Evolutionary conservation across 2,797 vertebrate genomes (phyloP), one percentile per base, ranked within the genome.

Genomic region (Mergus octosetaceus): DNA sequence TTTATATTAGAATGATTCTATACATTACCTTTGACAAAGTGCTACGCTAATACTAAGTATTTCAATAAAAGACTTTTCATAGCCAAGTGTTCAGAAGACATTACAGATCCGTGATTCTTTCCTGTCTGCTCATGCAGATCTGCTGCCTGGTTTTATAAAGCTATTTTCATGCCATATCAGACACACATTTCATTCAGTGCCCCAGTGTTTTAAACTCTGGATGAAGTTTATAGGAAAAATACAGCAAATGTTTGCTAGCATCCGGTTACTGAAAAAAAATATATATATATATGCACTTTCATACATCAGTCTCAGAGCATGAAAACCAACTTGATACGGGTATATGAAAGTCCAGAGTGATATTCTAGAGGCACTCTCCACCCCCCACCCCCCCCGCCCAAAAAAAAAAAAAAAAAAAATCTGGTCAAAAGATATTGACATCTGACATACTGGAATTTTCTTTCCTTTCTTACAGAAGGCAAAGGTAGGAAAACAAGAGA

Each of bases 211-310:
- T 61, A 84, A 75, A 66, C 4, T 4, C 9, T 74, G 30, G 28
- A 49, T 49, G 64, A 91, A 28, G 11, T 39, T 27, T 36, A 18
- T 13, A 53, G 2, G 7, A 15, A 22, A 14, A 65, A 58, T 11
- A 4, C 6, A 19, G 9, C 11, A 72, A 83, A 70, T 2, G 11
- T 28, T 81, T 79, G 13, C 69, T 83, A 77, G 74, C 0, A 2
- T 60, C 56, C 38, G 2, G 7, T 30, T 61, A 41, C 13, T n/a
- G 41, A 62, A 76, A 70, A 69, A 76, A 70, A 65, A 72, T 13
- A 4, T n/a, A 22, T 1, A 30, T 2, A 4, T 0, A 27, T 1
- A 25, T 16, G 8, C 3, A 24, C 70, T 85, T 64, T 43, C 13
- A 74, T 34, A 41, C 22, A 14, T 10, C 53, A 45, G 11, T 28